Evolutionary conservation across 2,888 invertebrate species (phyloP), one percentile per base, ranked within the genome.

Genomic region (Yponomeuta cagnagella): DNA sequence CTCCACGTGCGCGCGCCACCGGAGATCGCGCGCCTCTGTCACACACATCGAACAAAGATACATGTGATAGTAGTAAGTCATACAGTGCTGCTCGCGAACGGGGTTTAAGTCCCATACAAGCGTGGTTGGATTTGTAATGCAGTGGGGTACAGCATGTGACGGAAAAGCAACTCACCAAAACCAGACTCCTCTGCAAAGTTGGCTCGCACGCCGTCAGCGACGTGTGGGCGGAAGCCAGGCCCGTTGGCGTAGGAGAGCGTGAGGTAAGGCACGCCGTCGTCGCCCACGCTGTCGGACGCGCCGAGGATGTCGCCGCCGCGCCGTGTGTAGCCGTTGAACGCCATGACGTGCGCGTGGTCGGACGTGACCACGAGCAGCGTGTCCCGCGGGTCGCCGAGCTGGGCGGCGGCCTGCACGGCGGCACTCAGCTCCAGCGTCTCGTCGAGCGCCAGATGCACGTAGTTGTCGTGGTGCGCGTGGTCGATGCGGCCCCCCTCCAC

Each of bases 301-400:
- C 82, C 81, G 64, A 84, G 79, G 67, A 89, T 82, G 72, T 82
- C 79, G 37, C 75, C 73, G 8, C 89, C 88, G 8, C 95, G 90
- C 23, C 81, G 82, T 8, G 95, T 92, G 83, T 96, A 96, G 0
- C 96, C 96, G 69, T 93, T 93, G 75, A 94, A 91, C 30, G 93
- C 87, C 93, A 96, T 94, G 1, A 94, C 94, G 82, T 96, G 96
- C 0, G 95, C 93, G 82, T 96, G 96, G 85, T 96, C 96, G 0
- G 96, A 92, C 0, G 96, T 95, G 12, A 96, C 96, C 48, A 97
- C 93, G 31, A 97, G 93, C 58, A 97, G 87, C 0, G 97, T 96
- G 73, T 97, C 95, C 43, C 43, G 43, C 1, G 93, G 84, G 12
- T 83, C 83, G 70, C 81, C 43, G 12, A 95, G 83, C 73, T 93